phyloP scores from a whole-genome alignment of 1,140 invertebrate species.

The Sycophila sp. region DNA sequence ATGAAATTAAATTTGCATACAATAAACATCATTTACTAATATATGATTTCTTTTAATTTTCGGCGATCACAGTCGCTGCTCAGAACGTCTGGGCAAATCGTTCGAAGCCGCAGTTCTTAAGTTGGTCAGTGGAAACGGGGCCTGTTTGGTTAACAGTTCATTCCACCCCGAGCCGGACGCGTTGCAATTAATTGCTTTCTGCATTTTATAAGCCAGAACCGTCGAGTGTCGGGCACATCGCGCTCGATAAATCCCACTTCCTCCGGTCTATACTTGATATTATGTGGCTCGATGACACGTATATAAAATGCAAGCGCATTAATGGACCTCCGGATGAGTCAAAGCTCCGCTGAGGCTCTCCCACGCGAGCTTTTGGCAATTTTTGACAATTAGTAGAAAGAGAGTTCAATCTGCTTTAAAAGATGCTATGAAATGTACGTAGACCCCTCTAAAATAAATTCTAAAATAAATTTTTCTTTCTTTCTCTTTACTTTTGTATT shows the following conservation, averaged over 20 bases:
- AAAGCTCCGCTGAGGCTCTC: neutral
- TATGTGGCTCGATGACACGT: neutral
- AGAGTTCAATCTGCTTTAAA: too few species aligned
- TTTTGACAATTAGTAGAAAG: too few species aligned
- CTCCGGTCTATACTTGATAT: neutral
- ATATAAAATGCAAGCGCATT: neutral
- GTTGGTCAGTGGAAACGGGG: neutral
- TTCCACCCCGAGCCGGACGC: slow-evolving; percentile 17
- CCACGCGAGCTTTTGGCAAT: too few species aligned
- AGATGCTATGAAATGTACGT: neutral
- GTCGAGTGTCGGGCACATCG: slow-evolving; percentile 6
- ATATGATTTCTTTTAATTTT: too few species aligned
- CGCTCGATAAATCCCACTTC: slow-evolving; percentile 7
- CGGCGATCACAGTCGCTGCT: too few species aligned
- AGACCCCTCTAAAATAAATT: too few species aligned
- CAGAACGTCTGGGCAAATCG: too few species aligned
- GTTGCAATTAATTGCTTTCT: slow-evolving; percentile 20
- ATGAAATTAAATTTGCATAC: too few species aligned
- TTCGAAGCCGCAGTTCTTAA: too few species aligned
- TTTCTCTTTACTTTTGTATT: too few species aligned
- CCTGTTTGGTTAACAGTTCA: slow-evolving; percentile 14
- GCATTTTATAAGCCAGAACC: slow-evolving; percentile 15
- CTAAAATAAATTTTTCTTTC: too few species aligned
- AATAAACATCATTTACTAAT: too few species aligned
- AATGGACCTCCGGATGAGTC: neutral